Evolutionary conservation across 2,797 vertebrate species (phyloP).

Genomic region (Acanthiza pusilla): DNA sequence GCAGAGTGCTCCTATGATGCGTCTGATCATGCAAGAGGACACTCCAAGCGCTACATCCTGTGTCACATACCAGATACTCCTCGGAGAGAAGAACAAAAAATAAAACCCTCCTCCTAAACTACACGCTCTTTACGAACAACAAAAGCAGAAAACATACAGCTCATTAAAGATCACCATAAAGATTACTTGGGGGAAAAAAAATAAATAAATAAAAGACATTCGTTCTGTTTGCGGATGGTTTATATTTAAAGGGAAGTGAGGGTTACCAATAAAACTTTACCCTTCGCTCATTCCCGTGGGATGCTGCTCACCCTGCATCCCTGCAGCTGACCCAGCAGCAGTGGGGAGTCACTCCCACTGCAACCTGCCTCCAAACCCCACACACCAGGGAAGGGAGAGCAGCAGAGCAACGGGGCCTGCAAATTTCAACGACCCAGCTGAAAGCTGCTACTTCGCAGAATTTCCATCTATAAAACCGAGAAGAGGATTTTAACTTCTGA

Average conservation of each 20-base stretch:
- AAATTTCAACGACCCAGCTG: neutral
- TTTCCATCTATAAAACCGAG: neutral
- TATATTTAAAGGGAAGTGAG: neutral
- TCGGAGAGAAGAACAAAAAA: slow-evolving; percentile 13
- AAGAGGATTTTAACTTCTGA: neutral
- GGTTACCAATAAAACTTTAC: neutral
- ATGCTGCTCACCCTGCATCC: neutral
- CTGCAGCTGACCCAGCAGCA: neutral
- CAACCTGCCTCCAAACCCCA: neutral
- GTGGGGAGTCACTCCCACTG: neutral
- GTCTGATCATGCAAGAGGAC: slow-evolving; percentile 27
- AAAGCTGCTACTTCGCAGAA: rapidly evolving
- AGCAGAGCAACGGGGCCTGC: rapidly evolving
- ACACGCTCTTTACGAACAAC: neutral
- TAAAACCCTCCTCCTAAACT: neutral
- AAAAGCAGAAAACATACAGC: neutral
- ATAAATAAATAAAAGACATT: neutral
- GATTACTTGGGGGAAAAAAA: neutral
- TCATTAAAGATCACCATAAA: slow-evolving; percentile 17
- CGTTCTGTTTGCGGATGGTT: neutral
- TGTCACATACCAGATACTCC: slow-evolving; percentile 8
- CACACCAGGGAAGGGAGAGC: rapidly evolving
- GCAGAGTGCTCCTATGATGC: neutral
- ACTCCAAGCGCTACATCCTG: neutral
- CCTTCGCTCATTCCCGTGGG: neutral